A percentile compares a stretch with the other conserved stretches of the same genome.
phyloP scores from a whole-genome alignment of 2,797 vertebrate species.

The Anniella stebbinsi region DNA sequence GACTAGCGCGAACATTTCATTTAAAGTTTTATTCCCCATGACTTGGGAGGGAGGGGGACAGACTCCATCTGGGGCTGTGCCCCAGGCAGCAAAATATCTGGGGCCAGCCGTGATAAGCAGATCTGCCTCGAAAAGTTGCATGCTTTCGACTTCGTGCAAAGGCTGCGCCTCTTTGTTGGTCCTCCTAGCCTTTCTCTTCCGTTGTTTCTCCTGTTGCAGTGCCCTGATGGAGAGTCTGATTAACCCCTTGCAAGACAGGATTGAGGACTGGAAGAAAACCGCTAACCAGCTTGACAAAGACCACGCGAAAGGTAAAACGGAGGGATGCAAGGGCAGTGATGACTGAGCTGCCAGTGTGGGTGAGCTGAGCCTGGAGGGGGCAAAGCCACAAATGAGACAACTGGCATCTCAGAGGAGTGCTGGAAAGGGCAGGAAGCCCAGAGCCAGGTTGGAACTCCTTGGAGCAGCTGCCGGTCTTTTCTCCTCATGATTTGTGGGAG shows the following conservation, averaged over 20 bases:
- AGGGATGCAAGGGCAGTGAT: neutral
- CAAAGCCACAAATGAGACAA: neutral
- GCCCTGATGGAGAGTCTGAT: constrained; percentile 96
- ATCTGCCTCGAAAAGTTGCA: neutral
- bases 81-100: too few relatives aligned
- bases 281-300: constrained; percentile 97
- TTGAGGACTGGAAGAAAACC: constrained; percentile 98
- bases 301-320: constrained; percentile 90
- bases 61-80: too few relatives aligned
- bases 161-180: neutral
- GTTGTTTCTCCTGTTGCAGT: constrained; percentile 72
- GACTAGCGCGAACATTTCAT: too few relatives aligned
- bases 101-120: too few relatives aligned
- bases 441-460: neutral
- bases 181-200: neutral
- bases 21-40: too few relatives aligned
- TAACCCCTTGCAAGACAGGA: constrained; percentile 93
- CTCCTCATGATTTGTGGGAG: neutral
- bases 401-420: too few relatives aligned
- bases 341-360: too few relatives aligned
- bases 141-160: too few relatives aligned
- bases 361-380: neutral
- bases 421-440: neutral
- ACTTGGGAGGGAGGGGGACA: too few relatives aligned
- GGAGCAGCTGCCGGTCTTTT: neutral